Conservation (phyloP, 2,888 invertebrate species). For the Polyommatus icarus region DNA sequence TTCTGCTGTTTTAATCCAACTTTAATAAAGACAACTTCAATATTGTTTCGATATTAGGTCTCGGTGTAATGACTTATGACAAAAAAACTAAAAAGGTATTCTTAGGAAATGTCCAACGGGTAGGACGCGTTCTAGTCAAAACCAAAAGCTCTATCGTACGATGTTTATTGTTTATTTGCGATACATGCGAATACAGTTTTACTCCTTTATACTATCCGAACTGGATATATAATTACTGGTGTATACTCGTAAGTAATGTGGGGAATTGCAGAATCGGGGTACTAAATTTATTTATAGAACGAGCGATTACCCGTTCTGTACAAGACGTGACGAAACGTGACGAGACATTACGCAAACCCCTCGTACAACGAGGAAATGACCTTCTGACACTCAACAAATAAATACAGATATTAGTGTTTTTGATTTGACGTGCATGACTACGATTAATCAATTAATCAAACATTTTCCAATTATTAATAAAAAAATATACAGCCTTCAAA, state of each 20-base stretch:
- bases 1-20: not conserved
- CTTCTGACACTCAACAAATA: conserved; percentile 62
- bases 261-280: not conserved
- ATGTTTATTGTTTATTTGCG: not conserved
- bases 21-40: not conserved
- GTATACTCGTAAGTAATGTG: not conserved
- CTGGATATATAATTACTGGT: not conserved
- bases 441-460: conserved; percentile 42
- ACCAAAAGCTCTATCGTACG: not conserved
- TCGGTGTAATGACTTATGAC: too few species aligned
- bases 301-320: conserved; percentile 54
- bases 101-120: not conserved
- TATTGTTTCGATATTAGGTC: not conserved
- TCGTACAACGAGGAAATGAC: conserved; percentile 71
- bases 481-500: not conserved
- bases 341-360: conserved; percentile 62
- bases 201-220: not conserved
- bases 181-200: not conserved
- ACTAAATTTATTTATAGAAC: conserved; percentile 46
- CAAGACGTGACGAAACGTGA: conserved; percentile 57
- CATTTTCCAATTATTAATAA: conserved; percentile 35
- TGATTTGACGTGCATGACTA: conserved; percentile 70
- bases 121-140: not conserved
- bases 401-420: conserved; percentile 68
- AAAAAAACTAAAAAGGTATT: not conserved